A percentile compares a stretch with the other conserved stretches of the same genome.
These are phyloP conservation scores for Alaudala cheleensis DNA, from an alignment of 2,113 vertebrate genomes.

Conservation along the genomic window DNA sequence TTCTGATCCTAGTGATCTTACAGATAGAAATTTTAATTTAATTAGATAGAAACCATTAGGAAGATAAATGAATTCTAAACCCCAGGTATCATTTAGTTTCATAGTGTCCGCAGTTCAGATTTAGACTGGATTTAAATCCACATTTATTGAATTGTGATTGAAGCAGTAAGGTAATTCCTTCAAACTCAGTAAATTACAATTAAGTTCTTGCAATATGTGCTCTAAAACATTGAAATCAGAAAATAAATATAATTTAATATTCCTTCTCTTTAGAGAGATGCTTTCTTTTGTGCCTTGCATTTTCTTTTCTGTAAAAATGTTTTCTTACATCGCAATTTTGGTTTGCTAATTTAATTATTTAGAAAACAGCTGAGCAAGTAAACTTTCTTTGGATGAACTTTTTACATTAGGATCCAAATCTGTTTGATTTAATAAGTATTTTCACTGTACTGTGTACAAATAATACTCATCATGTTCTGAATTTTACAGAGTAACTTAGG, in stretches of 20 bases:
- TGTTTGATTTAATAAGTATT: constrained; percentile 31
- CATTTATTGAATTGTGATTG: not conserved
- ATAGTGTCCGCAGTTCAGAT: not conserved
- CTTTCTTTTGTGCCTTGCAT: not conserved
- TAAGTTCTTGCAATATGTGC: not conserved
- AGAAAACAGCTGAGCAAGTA: not conserved
- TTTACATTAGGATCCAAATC: not conserved
- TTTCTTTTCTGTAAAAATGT: not conserved
- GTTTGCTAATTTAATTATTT: constrained; percentile 25
- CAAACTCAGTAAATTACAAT: not conserved
- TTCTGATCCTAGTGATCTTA: not conserved
- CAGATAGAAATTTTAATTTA: not conserved
- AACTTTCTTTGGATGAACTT: not conserved
- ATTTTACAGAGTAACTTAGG: not conserved
- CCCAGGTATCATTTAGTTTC: not conserved
- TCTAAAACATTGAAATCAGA: not conserved
- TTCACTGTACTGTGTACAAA: constrained; percentile 9
- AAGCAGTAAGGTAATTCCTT: not conserved
- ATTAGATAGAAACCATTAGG: not conserved
- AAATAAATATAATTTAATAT: not conserved
- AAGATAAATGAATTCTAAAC: not conserved
- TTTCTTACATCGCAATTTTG: not conserved
- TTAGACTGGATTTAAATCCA: not conserved
- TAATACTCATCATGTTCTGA: not conserved
- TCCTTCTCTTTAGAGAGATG: not conserved